These are phyloP conservation scores for Amphiura filiformis DNA, from an alignment of 35 echinoderm and acorn worm species.

Conservation along the genomic window DNA sequence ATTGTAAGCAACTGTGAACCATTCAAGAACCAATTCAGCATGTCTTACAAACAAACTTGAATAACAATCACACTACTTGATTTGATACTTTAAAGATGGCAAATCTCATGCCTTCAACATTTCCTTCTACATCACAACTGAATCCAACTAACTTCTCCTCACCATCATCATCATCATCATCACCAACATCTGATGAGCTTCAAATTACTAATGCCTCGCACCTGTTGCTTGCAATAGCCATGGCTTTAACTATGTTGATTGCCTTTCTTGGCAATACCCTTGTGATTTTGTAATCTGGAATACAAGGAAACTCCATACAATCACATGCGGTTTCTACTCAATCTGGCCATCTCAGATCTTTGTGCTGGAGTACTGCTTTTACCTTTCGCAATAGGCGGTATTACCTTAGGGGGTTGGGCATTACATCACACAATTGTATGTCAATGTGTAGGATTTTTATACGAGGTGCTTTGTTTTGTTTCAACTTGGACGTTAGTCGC, in stretches of 20 bases:
- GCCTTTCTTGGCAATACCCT: slow-evolving; percentile 67
- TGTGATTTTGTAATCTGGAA: slow-evolving; percentile 61
- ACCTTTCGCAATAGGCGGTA: slow-evolving; percentile 59
- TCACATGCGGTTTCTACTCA: slow-evolving; percentile 68
- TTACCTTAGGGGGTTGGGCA: neutral
- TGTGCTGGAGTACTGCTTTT: slow-evolving; percentile 43
- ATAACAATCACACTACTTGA: too few relatives aligned
- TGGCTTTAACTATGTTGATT: slow-evolving; percentile 34
- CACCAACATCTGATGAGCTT: too few relatives aligned
- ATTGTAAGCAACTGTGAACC: too few relatives aligned
- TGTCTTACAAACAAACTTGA: too few relatives aligned
- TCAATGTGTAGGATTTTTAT: slow-evolving; percentile 47
- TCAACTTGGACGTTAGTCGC: slow-evolving; percentile 77
- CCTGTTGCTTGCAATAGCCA: neutral
- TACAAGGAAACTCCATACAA: slow-evolving; percentile 70
- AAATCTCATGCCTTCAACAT: too few relatives aligned
- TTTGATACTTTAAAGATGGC: too few relatives aligned
- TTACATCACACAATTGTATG: slow-evolving; percentile 30
- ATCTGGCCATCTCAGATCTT: slow-evolving; percentile 69
- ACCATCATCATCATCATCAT: too few relatives aligned
- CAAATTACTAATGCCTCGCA: neutral
- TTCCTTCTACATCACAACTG: too few relatives aligned
- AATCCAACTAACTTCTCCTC: too few relatives aligned
- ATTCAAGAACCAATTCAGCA: too few relatives aligned
- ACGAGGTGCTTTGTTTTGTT: slow-evolving; percentile 39